Percentiles rank a stretch among this genome's conserved stretches.
These are phyloP conservation scores for Drosophila pectinifera DNA, from an alignment of 1,140 invertebrate species.

Conservation along the genomic window DNA sequence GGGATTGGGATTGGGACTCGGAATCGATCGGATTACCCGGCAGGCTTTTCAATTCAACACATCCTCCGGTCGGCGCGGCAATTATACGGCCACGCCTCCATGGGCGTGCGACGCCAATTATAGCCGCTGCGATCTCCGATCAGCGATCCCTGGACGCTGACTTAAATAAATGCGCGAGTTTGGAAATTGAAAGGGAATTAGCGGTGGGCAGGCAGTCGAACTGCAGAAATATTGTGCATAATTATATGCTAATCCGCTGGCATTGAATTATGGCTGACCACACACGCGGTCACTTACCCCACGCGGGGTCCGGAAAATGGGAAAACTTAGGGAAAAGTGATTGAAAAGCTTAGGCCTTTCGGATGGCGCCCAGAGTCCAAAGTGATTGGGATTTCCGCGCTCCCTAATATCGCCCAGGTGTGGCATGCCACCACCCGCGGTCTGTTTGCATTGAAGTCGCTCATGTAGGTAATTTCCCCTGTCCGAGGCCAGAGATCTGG, in stretches of 20 bases:
- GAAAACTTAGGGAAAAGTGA: neutral
- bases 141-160: slow-evolving; percentile 50
- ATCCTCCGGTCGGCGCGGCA: slow-evolving; percentile 65
- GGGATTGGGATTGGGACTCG: slow-evolving; percentile 7
- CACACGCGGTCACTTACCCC: slow-evolving; percentile 44
- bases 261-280: slow-evolving; percentile 55
- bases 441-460: slow-evolving; percentile 69
- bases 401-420: slow-evolving; percentile 9
- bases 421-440: slow-evolving; percentile 59
- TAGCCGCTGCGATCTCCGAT: slow-evolving; percentile 28
- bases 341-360: slow-evolving; percentile 6
- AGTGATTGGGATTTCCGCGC: slow-evolving; percentile 22
- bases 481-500: slow-evolving; percentile 2
- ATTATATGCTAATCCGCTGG: slow-evolving; percentile 75
- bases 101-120: slow-evolving; percentile 75
- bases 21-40: slow-evolving; percentile 77
- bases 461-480: slow-evolving; percentile 74
- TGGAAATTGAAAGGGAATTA: slow-evolving; percentile 79
- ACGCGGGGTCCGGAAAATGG: neutral
- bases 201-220: slow-evolving; percentile 43
- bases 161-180: slow-evolving; percentile 82
- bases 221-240: slow-evolving; percentile 76
- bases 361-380: slow-evolving; percentile 13
- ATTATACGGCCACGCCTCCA: slow-evolving; percentile 55
- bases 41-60: slow-evolving; percentile 83